Base-by-base conservation (phyloP, 1,140 invertebrate genomes). In the Uloborus diversus region DNA sequence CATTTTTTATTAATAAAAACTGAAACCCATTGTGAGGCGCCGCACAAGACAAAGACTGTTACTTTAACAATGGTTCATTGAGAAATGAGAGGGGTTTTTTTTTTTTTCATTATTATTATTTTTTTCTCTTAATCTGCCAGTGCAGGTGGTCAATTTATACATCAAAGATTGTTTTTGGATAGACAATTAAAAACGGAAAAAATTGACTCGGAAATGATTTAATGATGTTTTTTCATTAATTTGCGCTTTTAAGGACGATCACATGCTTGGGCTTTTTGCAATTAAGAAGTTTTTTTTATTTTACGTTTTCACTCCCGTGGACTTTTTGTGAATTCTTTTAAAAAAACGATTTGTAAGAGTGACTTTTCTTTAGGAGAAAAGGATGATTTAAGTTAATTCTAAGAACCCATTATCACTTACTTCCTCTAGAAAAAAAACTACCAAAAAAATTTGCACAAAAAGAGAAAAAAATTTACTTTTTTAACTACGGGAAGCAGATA, bases 121-220 rank as follows among this genome's bases (percentile, higher is more conserved):
- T 30, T 59, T 11, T 59, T 59, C 25, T 30, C 32, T 28, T 61
- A 4, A 11, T n/a, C 13, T n/a, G 42, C 11, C 42, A 47, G 42
- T 3, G 23, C 17, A 20, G 51, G 51, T 56, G 51, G 51, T 56
- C 51, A 11, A 9, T 56, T 56, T 13, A 42, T 42, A 13, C 37
- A 42, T 42, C 37, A 23, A 56, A 17, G 51, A 56, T 56, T 23
- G 51, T 17, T 56, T 23, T 9, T 23, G 20, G 9, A 23, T 56
- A 56, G 25, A 11, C n/a, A 17, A 56, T 20, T 32, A 17, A 28
- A 23, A 13, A 11, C 13, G 23, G 11, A 62, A 35, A 33, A 62
- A 62, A 62, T 35, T 11, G 4, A 14, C 25, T 30, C 61, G 61
- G 61, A 64, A 35, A 64, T 64, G 37, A 64, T 64, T 64, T 64